Base-by-base conservation (phyloP, 2,113 vertebrate species). In the Tragelaphus strepsiceros region DNA sequence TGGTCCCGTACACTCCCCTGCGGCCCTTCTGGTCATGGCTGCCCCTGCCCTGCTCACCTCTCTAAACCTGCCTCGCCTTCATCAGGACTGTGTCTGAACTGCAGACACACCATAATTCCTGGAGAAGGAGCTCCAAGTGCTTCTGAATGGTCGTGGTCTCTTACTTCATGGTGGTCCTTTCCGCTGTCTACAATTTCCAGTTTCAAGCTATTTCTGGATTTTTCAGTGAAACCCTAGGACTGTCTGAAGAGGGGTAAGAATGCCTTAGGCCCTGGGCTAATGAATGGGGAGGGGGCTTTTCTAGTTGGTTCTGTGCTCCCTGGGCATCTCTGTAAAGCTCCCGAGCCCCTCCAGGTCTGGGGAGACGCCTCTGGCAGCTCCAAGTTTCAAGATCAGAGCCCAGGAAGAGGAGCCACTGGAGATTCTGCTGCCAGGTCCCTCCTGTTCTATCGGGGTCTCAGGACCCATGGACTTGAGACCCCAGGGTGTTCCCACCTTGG, bases 241-340 rank as follows among this genome's bases (percentile, higher is more conserved):
- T 99, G 96, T 99, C 99, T 12, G 99, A 99, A 94, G 99, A 99
- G 24, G 98, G 98, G 99, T 99, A 95, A 98, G 98, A 90, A 53
- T 16, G 17, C 30, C 39, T 90, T 7, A 30, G 21, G 26, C 85
- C 78, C 17, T 0, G 17, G 61, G 54, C 7, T 7, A 7, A 12
- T 0, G 2, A 53, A 32, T 49, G 21, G 51, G 14, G 49, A 9
- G n/a, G 11, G 17, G 13, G 19, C 26, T 32, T n/a, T 53, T 58
- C 88, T 15, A 16, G n/a, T 26, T 67, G 30, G 58, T 54, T 88
- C 77, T 59, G 19, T 26, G n/a, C 46, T 54, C 2, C 12, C 10
- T 43, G 35, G 53, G 46, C 3, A 22, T 64, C 22, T 93, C 39
- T 28, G 56, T n/a, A 15, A 14, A 54, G 28, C 9, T 54, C 3